Percentiles rank a stretch among this genome's conserved stretches.
Evolutionary conservation across 2,113 vertebrate species (phyloP).

Genomic region (Conger conger): DNA sequence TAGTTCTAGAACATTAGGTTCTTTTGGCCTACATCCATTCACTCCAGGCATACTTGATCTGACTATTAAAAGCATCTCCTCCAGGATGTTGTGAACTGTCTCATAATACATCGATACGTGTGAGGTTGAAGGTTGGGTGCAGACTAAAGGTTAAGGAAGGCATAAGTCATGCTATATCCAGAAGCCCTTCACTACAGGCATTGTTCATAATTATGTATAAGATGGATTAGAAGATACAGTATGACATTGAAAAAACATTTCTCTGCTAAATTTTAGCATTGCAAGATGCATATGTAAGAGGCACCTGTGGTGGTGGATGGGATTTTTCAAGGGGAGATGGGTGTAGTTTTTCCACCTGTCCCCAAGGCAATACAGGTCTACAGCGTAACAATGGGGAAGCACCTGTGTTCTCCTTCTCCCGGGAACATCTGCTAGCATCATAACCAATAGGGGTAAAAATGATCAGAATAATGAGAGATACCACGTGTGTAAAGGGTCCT

Average conservation of each 20-base stretch:
- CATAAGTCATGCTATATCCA: neutral
- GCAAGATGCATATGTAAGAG: neutral
- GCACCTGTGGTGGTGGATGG: neutral
- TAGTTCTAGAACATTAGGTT: neutral
- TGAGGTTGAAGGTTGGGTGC: neutral
- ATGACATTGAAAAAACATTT: neutral
- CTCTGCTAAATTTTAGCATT: neutral
- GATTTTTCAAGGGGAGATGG: neutral
- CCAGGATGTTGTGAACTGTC: neutral
- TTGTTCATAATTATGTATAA: neutral
- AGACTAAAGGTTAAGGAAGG: neutral
- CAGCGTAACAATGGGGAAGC: neutral
- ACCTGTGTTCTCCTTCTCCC: neutral
- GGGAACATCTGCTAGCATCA: conserved; percentile 1
- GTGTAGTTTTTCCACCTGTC: neutral
- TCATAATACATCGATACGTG: neutral
- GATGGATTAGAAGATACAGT: neutral
- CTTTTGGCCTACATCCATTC: neutral
- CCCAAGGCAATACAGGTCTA: neutral
- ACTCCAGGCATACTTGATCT: neutral
- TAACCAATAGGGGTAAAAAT: neutral
- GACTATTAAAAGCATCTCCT: neutral
- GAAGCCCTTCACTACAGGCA: neutral
- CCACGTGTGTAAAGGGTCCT: neutral
- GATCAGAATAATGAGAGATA: neutral